phyloP scores from a whole-genome alignment of 2,888 invertebrate species.

The Acrobasis suavella region DNA sequence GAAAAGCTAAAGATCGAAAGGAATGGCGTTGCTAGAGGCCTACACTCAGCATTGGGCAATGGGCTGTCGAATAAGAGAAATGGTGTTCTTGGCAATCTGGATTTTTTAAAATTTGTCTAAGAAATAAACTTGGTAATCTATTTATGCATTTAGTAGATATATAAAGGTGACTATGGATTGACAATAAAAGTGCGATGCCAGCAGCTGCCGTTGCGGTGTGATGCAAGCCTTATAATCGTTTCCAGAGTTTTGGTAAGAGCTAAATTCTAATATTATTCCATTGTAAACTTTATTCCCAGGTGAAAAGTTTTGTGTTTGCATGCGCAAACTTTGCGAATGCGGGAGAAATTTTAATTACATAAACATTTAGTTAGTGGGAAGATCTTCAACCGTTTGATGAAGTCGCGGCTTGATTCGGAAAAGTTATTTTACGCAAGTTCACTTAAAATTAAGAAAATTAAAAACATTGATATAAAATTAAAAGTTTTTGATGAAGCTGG shows the following conservation, averaged over 20 bases:
- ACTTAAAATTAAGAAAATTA: neutral
- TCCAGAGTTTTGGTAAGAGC: slow-evolving; percentile 2
- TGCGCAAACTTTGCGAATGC: slow-evolving; percentile 14
- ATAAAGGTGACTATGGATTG: too few relatives aligned
- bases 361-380: slow-evolving; percentile 21
- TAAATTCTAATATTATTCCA: slow-evolving; percentile 15
- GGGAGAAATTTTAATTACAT: slow-evolving; percentile 19
- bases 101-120: too few relatives aligned
- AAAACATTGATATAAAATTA: neutral
- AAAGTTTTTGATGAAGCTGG: neutral
- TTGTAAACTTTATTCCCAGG: slow-evolving; percentile 18
- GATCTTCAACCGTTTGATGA: slow-evolving; percentile 15
- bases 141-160: too few relatives aligned
- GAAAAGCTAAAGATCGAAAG: too few relatives aligned
- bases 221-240: neutral
- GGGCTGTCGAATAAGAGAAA: too few relatives aligned
- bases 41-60: too few relatives aligned
- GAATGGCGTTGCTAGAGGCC: too few relatives aligned
- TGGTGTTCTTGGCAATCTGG: too few relatives aligned
- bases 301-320: slow-evolving; percentile 12
- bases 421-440: slow-evolving; percentile 1
- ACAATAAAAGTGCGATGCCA: too few relatives aligned
- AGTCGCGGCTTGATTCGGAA: slow-evolving; percentile 11
- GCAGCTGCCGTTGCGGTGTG: too few relatives aligned
- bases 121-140: too few relatives aligned